Evolutionary conservation across 2,888 invertebrate genomes (phyloP).

Genomic region (Drosophila atripex): DNA sequence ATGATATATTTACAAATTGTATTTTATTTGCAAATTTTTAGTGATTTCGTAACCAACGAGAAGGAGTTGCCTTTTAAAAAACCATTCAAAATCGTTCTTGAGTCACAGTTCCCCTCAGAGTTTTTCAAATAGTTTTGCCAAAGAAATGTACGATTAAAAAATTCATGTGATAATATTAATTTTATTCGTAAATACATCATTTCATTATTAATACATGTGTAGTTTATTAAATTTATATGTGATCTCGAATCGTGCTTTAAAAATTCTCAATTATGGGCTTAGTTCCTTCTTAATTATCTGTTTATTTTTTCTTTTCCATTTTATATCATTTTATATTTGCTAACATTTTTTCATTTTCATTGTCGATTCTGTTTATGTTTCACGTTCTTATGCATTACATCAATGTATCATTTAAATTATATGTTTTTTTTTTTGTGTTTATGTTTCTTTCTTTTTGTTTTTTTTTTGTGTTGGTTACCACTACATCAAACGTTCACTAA

Average conservation of each 20-base stretch:
- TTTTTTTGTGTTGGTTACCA: slow-evolving; percentile 15
- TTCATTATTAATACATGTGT: slow-evolving; percentile 75
- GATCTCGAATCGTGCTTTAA: slow-evolving; percentile 69
- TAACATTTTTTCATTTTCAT: slow-evolving; percentile 35
- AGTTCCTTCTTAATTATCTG: slow-evolving; percentile 54
- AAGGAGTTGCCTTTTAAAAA: slow-evolving; percentile 32
- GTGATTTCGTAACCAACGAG: slow-evolving; percentile 63
- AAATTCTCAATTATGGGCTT: slow-evolving; percentile 65
- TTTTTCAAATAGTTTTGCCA: slow-evolving; percentile 56
- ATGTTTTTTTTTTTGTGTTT: slow-evolving; percentile 3
- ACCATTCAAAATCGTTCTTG: slow-evolving; percentile 66
- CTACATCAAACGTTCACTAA: slow-evolving; percentile 56
- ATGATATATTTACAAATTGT: neutral
- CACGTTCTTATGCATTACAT: slow-evolving; percentile 14
- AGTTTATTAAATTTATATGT: slow-evolving; percentile 71
- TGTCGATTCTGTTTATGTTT: slow-evolving; percentile 13
- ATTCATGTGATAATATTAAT: slow-evolving; percentile 76
- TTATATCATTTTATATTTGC: slow-evolving; percentile 38
- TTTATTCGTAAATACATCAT: slow-evolving; percentile 77
- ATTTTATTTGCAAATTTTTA: slow-evolving; percentile 21
- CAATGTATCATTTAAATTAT: slow-evolving; percentile 29
- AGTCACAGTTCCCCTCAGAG: slow-evolving; percentile 79
- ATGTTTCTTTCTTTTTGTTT: neutral
- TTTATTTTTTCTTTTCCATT: slow-evolving; percentile 10
- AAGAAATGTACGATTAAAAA: slow-evolving; percentile 26